These are phyloP conservation scores for Eulithis testata DNA, from an alignment of 2,888 invertebrate genomes.

Conservation along the genomic window DNA sequence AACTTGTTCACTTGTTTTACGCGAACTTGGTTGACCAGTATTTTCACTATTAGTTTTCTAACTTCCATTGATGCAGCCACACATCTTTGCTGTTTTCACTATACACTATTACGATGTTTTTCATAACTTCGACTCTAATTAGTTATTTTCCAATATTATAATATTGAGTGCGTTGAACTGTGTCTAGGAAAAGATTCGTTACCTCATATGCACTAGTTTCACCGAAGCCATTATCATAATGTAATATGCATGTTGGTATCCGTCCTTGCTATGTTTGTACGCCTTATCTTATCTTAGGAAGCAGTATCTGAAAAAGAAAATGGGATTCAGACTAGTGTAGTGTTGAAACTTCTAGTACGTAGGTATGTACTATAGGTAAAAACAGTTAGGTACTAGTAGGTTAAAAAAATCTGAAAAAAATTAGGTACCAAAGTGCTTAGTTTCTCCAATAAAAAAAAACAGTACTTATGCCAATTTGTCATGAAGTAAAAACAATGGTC, in stretches of 20 bases:
- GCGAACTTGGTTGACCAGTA: neutral
- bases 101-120: slow-evolving; percentile 21
- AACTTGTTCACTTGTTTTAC: neutral
- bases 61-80: neutral
- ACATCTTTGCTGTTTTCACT: slow-evolving; percentile 8
- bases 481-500: no score
- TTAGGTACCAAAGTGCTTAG: no score
- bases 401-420: no score
- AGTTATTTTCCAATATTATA: no score
- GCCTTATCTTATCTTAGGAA: slow-evolving; percentile 40
- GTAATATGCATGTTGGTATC: slow-evolving; percentile 33
- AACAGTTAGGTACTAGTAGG: no score
- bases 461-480: no score
- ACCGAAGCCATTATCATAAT: slow-evolving; percentile 34
- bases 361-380: no score
- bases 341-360: no score
- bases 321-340: neutral
- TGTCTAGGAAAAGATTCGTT: slow-evolving; percentile 33
- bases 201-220: slow-evolving; percentile 33
- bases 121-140: neutral
- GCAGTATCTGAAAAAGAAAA: slow-evolving; percentile 39
- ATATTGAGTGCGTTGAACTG: neutral
- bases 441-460: no score
- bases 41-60: slow-evolving; percentile 2
- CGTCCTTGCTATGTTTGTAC: slow-evolving; percentile 36